Base-by-base conservation (phyloP, 1,140 invertebrate genomes). In the Lanistes nyassanus region DNA sequence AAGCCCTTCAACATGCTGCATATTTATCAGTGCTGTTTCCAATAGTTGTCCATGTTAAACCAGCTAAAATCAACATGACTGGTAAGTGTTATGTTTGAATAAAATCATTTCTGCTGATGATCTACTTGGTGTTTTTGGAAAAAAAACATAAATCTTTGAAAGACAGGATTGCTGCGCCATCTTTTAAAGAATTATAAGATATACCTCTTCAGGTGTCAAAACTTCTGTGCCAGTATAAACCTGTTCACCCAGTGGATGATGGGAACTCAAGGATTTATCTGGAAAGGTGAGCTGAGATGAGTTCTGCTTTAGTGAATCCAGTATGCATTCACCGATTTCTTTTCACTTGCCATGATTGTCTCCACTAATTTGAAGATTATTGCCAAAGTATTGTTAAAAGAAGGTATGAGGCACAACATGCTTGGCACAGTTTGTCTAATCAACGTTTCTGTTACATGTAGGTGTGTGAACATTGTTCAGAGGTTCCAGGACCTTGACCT, bases 401-500 rank as follows among this genome's bases (percentile, higher is more conserved):
- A 71, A 71, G 26, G 19, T 5, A 16, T 34, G 29, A 29, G 34
- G 13, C 39, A 11, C 21, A 34, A 23, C 13, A 23, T n/a, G 31
- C 34, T 1, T 37, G 13, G 31, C 39, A 47, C 42, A n/a, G 5
- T 39, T 47, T 42, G 37, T 47, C 31, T 37, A 1, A 26, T 56
- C 23, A 42, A 53, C 21, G 13, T 47, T 47, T 29, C n/a, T 34
- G 11, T 42, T 47, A 74, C 34, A 80, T 83, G 23, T 74, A 88
- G 87, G 64, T 84, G 81, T 79, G 60, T 77, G 42, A 71, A 76
- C 16, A 84, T 88, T 72, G 82, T 85, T 2, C 74, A 78, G 11
- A 81, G 68, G 53, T 87, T 88, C 55, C 58, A 85, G 29, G 74
- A 85, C 39, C 75, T 88, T 13, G 82, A 88, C 65, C 55, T 87